Conservation (phyloP, 1,140 invertebrate genomes). For the Episyrphus balteatus region DNA sequence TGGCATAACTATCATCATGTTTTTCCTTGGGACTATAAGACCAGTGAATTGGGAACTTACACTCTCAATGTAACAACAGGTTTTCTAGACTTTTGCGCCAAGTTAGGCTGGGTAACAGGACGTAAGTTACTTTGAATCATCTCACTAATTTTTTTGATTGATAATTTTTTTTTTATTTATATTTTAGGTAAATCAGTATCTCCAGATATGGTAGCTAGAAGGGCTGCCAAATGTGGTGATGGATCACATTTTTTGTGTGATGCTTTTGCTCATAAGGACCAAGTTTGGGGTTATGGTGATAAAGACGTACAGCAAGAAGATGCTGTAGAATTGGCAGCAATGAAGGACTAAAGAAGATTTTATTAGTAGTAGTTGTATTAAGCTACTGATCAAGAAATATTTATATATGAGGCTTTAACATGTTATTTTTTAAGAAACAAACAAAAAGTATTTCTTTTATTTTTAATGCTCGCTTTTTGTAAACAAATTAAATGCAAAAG, state of each 20-base stretch:
- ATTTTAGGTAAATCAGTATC: slow-evolving; percentile 48
- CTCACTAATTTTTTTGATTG: not conserved
- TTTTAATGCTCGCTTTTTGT: no score
- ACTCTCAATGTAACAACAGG: slow-evolving; percentile 55
- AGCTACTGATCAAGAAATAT: no score
- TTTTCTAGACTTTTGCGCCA: slow-evolving; percentile 61
- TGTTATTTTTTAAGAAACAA: no score
- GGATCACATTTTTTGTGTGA: slow-evolving; percentile 39
- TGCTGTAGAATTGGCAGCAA: slow-evolving; percentile 38
- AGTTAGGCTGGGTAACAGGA: slow-evolving; percentile 63
- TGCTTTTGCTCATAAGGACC: slow-evolving; percentile 28
- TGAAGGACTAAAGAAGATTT: slow-evolving; percentile 25
- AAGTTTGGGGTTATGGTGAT: slow-evolving; percentile 49
- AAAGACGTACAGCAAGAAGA: slow-evolving; percentile 42
- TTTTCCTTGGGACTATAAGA: slow-evolving; percentile 67
- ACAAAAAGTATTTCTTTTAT: no score
- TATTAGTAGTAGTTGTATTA: no score
- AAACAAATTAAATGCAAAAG: no score
- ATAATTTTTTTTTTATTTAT: not conserved
- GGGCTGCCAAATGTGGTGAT: slow-evolving; percentile 52
- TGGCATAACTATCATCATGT: slow-evolving; percentile 96
- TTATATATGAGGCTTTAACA: no score
- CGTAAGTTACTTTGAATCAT: slow-evolving; percentile 38
- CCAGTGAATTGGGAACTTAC: slow-evolving; percentile 63
- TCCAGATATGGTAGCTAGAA: slow-evolving; percentile 47